Evolutionary conservation across 2,113 vertebrate species (phyloP).

Genomic region (Planiliza haematocheilus): DNA sequence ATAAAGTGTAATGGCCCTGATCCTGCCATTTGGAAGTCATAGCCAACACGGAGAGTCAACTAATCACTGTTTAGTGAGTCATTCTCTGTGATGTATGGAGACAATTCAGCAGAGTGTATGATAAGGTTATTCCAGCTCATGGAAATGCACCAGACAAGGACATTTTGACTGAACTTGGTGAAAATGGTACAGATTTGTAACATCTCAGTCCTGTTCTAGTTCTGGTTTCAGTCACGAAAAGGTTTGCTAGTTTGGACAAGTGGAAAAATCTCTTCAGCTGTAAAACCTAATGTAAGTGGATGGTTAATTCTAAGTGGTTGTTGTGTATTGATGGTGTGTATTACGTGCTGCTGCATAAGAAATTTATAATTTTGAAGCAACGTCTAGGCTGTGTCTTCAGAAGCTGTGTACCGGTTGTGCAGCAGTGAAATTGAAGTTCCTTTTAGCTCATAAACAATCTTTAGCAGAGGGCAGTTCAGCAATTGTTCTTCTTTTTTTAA

Average conservation of each 20-base stretch:
- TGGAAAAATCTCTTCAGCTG: conserved; percentile 16
- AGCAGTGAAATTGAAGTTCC: background rate
- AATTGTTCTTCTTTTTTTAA: too few relatives aligned
- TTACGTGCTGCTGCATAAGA: background rate
- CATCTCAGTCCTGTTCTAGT: background rate
- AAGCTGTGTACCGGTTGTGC: conserved; percentile 3
- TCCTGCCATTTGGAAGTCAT: conserved; percentile 42
- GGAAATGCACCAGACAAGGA: conserved; percentile 17
- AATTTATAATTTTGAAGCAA: background rate
- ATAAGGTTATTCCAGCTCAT: background rate
- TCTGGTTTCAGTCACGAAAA: conserved; percentile 4
- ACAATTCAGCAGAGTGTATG: conserved; percentile 43
- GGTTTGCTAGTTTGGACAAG: conserved; percentile 5
- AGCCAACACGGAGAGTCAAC: conserved; percentile 16
- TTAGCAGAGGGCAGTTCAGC: background rate
- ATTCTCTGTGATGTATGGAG: conserved; percentile 14
- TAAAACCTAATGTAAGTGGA: background rate
- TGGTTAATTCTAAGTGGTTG: conserved; percentile 1
- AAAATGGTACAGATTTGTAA: background rate
- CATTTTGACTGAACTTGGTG: background rate
- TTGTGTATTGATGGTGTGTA: background rate
- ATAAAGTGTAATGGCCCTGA: conserved; percentile 48
- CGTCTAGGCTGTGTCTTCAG: background rate
- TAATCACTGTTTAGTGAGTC: conserved; percentile 41
- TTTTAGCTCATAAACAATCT: conserved; percentile 7